Percentiles rank a stretch among this genome's conserved stretches.
Evolutionary conservation across 2,113 vertebrate species (phyloP).

Genomic region (Dinomys branickii): DNA sequence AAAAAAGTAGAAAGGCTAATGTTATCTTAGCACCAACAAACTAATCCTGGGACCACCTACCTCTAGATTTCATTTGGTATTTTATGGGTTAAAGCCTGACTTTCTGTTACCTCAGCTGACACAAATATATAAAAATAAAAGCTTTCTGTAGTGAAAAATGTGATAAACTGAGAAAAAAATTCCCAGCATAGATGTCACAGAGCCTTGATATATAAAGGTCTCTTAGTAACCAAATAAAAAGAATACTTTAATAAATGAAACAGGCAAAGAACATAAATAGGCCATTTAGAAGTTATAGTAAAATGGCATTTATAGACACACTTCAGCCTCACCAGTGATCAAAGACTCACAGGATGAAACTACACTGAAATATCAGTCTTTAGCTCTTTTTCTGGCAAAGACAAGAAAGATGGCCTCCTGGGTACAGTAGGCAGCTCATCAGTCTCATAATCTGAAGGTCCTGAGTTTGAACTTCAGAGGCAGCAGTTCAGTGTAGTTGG

Average conservation of each 20-base stretch:
- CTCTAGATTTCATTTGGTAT: slow-evolving; percentile 40
- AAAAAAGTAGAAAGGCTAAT: background rate
- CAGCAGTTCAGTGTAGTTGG: background rate
- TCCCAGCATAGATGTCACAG: background rate
- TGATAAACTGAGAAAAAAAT: slow-evolving; percentile 42
- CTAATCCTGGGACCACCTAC: background rate
- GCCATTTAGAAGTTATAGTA: slow-evolving; percentile 25
- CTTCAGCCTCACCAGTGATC: background rate
- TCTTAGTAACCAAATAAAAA: slow-evolving; percentile 38
- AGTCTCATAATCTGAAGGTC: background rate
- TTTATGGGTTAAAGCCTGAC: background rate
- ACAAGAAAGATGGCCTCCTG: background rate
- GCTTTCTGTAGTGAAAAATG: background rate
- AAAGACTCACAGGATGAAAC: slow-evolving; percentile 7
- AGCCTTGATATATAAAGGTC: slow-evolving; percentile 1
- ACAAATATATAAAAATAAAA: slow-evolving; percentile 21
- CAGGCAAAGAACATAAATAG: slow-evolving; percentile 24
- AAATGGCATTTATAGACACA: background rate
- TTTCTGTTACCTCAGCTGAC: background rate
- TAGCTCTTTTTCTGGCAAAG: background rate
- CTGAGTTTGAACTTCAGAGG: background rate
- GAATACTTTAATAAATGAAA: slow-evolving; percentile 28
- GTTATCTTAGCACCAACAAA: background rate
- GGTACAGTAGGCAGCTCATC: background rate
- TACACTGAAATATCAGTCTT: background rate